Evolutionary conservation across 2,888 invertebrate genomes (phyloP), one percentile per base, ranked within the genome.

Genomic region (Acrobasis consociella): DNA sequence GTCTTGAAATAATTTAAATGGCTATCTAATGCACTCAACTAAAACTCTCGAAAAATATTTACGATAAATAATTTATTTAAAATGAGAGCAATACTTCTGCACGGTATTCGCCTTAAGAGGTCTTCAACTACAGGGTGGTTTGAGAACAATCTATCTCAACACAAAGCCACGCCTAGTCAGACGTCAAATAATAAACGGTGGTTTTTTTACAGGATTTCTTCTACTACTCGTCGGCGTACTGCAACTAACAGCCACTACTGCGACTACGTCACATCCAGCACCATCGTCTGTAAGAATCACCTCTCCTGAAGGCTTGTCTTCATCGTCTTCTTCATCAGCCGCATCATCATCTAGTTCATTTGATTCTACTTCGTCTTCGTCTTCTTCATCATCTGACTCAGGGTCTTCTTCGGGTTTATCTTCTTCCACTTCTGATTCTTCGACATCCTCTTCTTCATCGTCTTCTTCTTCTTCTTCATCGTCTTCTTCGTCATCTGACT

Each of bases 131-230:
- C n/a, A n/a, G n/a, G n/a, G n/a, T n/a, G n/a, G n/a, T n/a, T n/a
- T n/a, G n/a, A n/a, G n/a, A n/a, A n/a, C n/a, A n/a, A n/a, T n/a
- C n/a, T n/a, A n/a, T n/a, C n/a, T n/a, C n/a, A n/a, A n/a, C n/a
- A n/a, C n/a, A n/a, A 22, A 22, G 1, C 22, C 22, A 2, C 1
- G 22, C 22, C 3, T 3, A 22, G 22, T 3, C 22, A 22, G 22
- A 22, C 22, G 3, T 22, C 22, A 22, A 22, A 22, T n/a, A n/a
- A n/a, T n/a, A n/a, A n/a, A n/a, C n/a, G 22, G 22, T 22, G 22
- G 38, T 31, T 42, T 22, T 10, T 59, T 59, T 58, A 10, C 49
- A 59, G 58, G 49, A 9, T 49, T 59, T 59, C 49, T 58, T 1
- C 46, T 59, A 15, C 15, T 55, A 39, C 37, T 59, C n/a, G 22